Conservation (phyloP, 2,888 invertebrate species). For the Apantesis nais region DNA sequence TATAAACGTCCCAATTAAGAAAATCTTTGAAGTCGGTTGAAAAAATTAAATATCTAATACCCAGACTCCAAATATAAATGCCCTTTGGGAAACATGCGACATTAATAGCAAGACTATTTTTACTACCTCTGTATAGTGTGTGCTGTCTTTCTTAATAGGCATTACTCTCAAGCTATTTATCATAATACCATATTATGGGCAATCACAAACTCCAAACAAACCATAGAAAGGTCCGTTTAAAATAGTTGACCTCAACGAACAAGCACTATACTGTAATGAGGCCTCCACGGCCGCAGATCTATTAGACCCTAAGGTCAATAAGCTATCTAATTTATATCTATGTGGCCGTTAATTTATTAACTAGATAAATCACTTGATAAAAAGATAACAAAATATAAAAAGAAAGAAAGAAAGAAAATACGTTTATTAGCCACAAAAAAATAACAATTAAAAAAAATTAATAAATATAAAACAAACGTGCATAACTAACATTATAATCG, state of each 20-base stretch:
- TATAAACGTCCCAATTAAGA: no score
- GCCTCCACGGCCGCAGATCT: slow-evolving; percentile 11
- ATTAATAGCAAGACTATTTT: not conserved
- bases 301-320: slow-evolving; percentile 40
- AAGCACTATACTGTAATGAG: slow-evolving; percentile 4
- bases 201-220: slow-evolving; percentile 16
- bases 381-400: slow-evolving; percentile 4
- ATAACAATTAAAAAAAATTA: no score
- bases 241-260: slow-evolving; percentile 15
- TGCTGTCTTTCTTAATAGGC: not conserved
- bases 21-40: no score
- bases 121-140: not conserved
- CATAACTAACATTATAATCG: no score
- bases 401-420: no score
- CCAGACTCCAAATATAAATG: not conserved
- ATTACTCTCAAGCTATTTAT: slow-evolving; percentile 5
- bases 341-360: slow-evolving; percentile 41
- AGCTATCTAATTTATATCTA: slow-evolving; percentile 31
- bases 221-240: slow-evolving; percentile 13
- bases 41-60: no score
- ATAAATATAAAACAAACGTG: no score
- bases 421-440: no score
- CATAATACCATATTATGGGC: slow-evolving; percentile 9
- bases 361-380: slow-evolving; percentile 32
- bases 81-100: not conserved